Percentiles rank a stretch among this genome's conserved stretches.
phyloP scores from a whole-genome alignment of 2,113 vertebrate species.

The Crotalus horridus region DNA sequence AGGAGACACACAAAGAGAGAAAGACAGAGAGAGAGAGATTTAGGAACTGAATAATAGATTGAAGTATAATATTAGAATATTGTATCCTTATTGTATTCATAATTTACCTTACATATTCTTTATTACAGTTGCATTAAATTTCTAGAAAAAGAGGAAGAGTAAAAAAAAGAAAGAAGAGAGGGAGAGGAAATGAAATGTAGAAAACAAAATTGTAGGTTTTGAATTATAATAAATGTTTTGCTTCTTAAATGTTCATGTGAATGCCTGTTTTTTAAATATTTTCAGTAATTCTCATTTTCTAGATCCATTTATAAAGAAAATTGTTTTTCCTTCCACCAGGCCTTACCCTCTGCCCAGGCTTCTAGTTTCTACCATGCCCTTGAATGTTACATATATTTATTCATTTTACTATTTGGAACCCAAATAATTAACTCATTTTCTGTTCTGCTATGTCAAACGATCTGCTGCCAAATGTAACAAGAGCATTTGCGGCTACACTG shows the following conservation, averaged over 20 bases:
- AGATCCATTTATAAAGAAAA: slow-evolving; percentile 45
- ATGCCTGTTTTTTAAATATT: neutral
- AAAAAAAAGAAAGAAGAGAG: neutral
- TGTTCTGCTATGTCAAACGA: slow-evolving; percentile 61
- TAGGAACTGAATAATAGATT: too few relatives aligned
- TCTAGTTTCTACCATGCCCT: slow-evolving; percentile 38
- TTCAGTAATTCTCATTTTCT: slow-evolving; percentile 30
- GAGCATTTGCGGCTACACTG: slow-evolving; percentile 56
- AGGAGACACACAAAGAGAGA: too few relatives aligned
- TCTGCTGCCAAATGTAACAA: slow-evolving; percentile 66
- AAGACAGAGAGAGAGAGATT: too few relatives aligned
- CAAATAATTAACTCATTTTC: slow-evolving; percentile 62
- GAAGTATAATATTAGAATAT: neutral
- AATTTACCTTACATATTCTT: neutral
- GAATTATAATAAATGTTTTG: neutral
- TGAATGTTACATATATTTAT: slow-evolving; percentile 50
- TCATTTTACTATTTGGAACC: slow-evolving; percentile 54
- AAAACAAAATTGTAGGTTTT: neutral
- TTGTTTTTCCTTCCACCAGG: neutral
- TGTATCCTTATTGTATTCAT: neutral
- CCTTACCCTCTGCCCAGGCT: neutral
- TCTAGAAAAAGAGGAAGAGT: neutral
- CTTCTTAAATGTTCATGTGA: neutral
- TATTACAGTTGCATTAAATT: neutral
- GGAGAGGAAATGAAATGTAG: neutral